A percentile compares a stretch with the other conserved stretches of the same genome.
phyloP scores from a whole-genome alignment of 2,113 vertebrate genomes.

The Stomatorhinus ivindoensis region DNA sequence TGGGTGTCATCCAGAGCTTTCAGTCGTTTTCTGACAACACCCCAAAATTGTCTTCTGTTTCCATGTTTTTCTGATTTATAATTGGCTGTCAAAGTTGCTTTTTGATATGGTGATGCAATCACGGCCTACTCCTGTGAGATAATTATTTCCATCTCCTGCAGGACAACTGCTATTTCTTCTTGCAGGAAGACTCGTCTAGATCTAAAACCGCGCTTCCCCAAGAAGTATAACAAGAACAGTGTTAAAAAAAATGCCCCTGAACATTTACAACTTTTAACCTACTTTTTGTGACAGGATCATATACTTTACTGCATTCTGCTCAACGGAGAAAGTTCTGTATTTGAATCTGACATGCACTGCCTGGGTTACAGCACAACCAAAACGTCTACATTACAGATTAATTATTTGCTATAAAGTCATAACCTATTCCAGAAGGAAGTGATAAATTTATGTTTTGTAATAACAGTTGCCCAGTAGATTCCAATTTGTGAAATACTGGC shows the following conservation, averaged over 20 bases:
- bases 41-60: not conserved
- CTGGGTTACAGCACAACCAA: not conserved
- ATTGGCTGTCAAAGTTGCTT: conserved; percentile 1
- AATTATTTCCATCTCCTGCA: not conserved
- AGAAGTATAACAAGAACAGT: not conserved
- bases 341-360: not conserved
- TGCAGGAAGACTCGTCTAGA: not conserved
- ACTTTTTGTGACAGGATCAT: not conserved
- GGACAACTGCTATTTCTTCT: not conserved
- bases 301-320: not conserved
- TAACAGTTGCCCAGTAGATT: not conserved
- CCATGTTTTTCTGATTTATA: not conserved
- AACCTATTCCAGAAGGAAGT: not conserved
- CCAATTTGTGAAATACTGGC: not conserved
- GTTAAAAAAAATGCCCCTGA: not conserved
- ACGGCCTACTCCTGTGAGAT: conserved; percentile 4
- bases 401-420: not conserved
- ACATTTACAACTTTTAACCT: not conserved
- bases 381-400: not conserved
- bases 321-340: not conserved
- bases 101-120: conserved; percentile 7
- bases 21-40: not conserved
- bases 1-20: not conserved
- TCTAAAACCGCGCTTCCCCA: not conserved
- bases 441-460: not conserved